Conservation (phyloP, 2,797 vertebrate species). For the Avahi laniger region DNA sequence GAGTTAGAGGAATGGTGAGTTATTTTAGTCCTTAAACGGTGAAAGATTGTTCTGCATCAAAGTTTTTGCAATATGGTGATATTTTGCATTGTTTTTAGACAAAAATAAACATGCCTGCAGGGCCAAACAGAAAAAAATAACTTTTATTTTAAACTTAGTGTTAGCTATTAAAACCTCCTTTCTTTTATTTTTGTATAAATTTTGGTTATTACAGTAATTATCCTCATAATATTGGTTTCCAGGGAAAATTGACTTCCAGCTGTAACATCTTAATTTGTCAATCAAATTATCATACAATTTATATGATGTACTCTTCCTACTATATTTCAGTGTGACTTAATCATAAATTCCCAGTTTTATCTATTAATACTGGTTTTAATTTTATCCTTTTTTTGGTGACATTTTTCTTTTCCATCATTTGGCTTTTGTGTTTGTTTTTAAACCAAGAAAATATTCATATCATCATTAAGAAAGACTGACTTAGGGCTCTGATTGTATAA, state of each 20-base stretch:
- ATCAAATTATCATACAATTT: slow-evolving; percentile 13
- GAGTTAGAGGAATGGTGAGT: background rate
- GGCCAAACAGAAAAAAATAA: background rate
- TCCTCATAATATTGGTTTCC: background rate
- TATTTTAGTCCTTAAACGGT: background rate
- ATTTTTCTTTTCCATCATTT: background rate
- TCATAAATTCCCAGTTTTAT: background rate
- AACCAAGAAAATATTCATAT: background rate
- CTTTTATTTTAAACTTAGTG: background rate
- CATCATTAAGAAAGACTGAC: background rate
- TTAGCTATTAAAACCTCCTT: background rate
- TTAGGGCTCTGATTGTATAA: background rate
- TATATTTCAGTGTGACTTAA: background rate
- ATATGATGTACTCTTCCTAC: background rate
- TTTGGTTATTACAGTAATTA: background rate
- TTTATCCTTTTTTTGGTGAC: background rate
- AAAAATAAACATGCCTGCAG: background rate
- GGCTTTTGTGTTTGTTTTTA: background rate
- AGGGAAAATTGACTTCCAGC: background rate
- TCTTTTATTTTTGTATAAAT: slow-evolving; percentile 2
- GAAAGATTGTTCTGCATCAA: background rate
- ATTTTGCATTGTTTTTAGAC: background rate
- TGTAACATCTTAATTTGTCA: background rate
- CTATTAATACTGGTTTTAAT: background rate
- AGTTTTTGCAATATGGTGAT: background rate